Conservation (phyloP, 2,113 vertebrate species). For the Pseudorectes ferrugineus region DNA sequence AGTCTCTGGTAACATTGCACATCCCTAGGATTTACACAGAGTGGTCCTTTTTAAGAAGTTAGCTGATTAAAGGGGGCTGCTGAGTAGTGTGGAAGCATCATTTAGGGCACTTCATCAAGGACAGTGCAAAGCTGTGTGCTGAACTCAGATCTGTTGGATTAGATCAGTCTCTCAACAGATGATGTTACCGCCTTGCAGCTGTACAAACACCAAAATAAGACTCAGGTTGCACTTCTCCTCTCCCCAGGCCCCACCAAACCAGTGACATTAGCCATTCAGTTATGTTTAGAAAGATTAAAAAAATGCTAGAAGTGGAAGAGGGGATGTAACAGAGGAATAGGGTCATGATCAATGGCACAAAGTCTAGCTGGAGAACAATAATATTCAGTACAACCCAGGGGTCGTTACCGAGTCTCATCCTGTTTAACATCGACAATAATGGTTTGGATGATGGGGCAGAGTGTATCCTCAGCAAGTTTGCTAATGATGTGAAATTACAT, state of each 20-base stretch:
- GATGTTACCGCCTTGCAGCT: not conserved
- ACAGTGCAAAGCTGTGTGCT: not conserved
- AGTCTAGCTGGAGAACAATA: not conserved
- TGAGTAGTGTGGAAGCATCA: not conserved
- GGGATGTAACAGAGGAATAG: not conserved
- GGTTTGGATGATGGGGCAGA: not conserved
- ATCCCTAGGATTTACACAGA: not conserved
- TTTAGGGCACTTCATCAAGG: not conserved
- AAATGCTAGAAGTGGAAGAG: not conserved
- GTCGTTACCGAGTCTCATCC: not conserved
- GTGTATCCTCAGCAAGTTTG: not conserved
- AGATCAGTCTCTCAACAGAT: not conserved
- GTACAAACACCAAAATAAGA: not conserved
- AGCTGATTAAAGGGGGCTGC: not conserved
- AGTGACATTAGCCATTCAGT: not conserved
- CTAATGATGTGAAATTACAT: not conserved
- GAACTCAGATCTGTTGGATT: not conserved
- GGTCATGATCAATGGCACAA: not conserved
- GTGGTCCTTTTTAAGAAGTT: not conserved
- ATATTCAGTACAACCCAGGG: not conserved
- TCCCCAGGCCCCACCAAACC: not conserved
- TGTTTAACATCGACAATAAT: not conserved
- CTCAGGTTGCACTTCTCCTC: not conserved
- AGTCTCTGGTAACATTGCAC: not conserved
- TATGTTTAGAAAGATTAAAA: not conserved